Evolutionary conservation across 2,113 vertebrate species (phyloP).

Genomic region (Prietella phreatophila): DNA sequence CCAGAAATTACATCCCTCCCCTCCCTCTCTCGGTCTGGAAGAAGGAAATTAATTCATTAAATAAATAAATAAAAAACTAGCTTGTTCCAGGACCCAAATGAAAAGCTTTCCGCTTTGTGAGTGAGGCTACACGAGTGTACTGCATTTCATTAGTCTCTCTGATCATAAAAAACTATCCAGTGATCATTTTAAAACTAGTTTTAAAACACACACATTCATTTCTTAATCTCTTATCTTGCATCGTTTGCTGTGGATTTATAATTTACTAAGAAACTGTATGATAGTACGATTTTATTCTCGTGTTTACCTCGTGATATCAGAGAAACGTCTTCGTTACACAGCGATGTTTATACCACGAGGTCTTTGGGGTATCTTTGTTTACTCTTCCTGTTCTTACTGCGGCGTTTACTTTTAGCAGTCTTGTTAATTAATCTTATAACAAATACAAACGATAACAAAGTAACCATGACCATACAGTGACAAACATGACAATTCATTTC

Average conservation of each 20-base stretch:
- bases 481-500: no score
- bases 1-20: conserved; percentile 54
- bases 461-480: neutral
- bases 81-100: conserved; percentile 20
- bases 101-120: conserved; percentile 18
- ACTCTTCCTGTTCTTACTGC: neutral
- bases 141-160: conserved; percentile 7
- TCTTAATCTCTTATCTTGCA: neutral
- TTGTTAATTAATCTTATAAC: neutral
- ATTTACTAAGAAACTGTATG: neutral
- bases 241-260: neutral
- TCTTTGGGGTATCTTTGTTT: neutral
- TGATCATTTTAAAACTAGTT: neutral
- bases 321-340: neutral
- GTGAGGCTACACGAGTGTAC: neutral
- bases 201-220: neutral
- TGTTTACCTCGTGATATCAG: neutral
- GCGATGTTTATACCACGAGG: neutral
- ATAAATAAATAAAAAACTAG: neutral
- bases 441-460: neutral
- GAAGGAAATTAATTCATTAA: neutral
- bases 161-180: conserved; percentile 2
- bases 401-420: neutral
- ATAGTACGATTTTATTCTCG: neutral
- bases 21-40: conserved; percentile 8